A percentile compares a stretch with the other conserved stretches of the same genome.
Conservation (phyloP, 2,113 vertebrate species). For the Cichladusa arquata region DNA sequence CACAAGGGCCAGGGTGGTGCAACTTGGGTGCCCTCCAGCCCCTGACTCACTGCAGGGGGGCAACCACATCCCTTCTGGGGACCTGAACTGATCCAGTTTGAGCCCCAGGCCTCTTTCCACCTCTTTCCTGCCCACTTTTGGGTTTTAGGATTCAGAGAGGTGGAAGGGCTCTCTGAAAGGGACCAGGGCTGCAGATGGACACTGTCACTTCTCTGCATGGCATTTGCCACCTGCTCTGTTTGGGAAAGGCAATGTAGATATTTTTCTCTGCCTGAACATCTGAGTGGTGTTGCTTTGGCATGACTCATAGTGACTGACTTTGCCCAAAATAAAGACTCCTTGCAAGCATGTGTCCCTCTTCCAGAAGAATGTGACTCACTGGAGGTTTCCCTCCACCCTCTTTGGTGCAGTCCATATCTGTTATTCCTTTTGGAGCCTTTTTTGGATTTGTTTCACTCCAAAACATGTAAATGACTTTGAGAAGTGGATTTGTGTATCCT, state of each 20-base stretch:
- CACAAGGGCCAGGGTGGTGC: rapidly evolving
- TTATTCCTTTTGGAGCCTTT: neutral
- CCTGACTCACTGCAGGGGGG: neutral
- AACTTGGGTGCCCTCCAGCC: neutral
- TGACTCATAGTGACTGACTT: neutral
- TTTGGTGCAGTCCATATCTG: neutral
- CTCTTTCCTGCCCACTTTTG: neutral
- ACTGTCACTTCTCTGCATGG: rapidly evolving
- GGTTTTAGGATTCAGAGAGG: neutral
- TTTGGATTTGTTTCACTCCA: neutral
- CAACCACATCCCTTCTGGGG: neutral
- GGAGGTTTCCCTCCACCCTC: neutral
- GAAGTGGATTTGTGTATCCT: neutral
- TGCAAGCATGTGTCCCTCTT: neutral
- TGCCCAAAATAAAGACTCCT: neutral
- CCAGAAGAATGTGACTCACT: neutral
- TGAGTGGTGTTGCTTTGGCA: neutral
- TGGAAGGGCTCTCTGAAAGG: neutral
- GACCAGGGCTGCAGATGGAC: rapidly evolving
- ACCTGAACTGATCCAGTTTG: neutral
- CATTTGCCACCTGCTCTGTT: neutral
- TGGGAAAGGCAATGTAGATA: neutral
- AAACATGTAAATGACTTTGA: neutral
- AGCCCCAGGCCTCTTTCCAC: neutral
- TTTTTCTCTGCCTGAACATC: neutral